phyloP scores from a whole-genome alignment of 2,888 invertebrate species.

The Diploptera punctata region DNA sequence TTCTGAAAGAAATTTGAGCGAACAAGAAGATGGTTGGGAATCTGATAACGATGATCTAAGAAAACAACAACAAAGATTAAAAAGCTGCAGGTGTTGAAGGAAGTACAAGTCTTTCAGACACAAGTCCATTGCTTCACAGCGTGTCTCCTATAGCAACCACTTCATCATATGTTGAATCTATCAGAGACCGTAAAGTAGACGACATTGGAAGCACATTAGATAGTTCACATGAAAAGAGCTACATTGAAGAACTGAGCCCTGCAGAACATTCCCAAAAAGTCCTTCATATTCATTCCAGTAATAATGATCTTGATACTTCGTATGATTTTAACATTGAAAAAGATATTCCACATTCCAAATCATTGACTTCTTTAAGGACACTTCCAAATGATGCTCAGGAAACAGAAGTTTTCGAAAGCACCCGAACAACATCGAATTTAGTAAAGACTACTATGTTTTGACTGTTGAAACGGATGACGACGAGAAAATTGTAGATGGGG shows the following conservation, averaged over 20 bases:
- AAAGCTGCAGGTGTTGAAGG: too few relatives aligned
- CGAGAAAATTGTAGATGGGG: not conserved
- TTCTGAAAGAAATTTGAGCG: not conserved
- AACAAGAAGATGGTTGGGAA: not conserved
- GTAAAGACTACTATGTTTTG: slow-evolving; percentile 6
- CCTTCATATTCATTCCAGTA: not conserved
- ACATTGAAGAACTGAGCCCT: not conserved
- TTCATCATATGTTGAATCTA: not conserved
- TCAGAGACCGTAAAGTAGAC: not conserved
- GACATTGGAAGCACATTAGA: not conserved
- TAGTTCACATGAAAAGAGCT: not conserved
- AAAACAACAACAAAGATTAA: not conserved
- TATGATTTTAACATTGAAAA: not conserved
- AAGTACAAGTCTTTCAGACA: not conserved
- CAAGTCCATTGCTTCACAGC: not conserved
- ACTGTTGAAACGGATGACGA: not conserved
- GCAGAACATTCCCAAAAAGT: not conserved
- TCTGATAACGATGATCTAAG: not conserved
- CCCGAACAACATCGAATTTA: not conserved
- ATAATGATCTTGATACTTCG: not conserved
- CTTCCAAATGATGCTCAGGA: not conserved
- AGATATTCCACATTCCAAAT: not conserved
- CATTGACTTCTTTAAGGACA: not conserved
- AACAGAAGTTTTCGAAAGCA: not conserved
- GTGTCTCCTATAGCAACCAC: not conserved